A percentile compares a stretch with the other conserved stretches of the same genome.
Conservation (phyloP, 1,140 invertebrate genomes). For the Drosophila orosa region DNA sequence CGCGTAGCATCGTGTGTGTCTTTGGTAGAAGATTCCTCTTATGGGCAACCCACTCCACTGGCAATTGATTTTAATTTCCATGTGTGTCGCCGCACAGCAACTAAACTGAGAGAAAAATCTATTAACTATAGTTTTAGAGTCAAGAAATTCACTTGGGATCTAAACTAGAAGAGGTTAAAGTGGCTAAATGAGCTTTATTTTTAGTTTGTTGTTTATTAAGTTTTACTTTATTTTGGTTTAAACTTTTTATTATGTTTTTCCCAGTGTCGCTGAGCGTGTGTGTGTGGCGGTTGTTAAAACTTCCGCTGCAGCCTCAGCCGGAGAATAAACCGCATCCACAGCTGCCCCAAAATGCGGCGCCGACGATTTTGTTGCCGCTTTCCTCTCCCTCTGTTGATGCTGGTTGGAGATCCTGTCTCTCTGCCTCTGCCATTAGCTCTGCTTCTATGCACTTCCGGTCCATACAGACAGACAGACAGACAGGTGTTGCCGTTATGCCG, state of each 20-base stretch:
- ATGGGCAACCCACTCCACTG: constrained; percentile 29
- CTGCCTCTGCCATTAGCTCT: constrained; percentile 45
- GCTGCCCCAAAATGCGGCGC: constrained; percentile 65
- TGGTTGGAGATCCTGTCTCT: constrained; percentile 20
- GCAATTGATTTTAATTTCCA: constrained; percentile 54
- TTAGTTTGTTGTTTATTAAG: too few relatives aligned
- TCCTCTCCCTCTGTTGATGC: background rate
- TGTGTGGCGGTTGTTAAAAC: constrained; percentile 62
- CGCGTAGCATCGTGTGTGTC: constrained; percentile 38
- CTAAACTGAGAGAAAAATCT: background rate
- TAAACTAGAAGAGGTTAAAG: too few relatives aligned
- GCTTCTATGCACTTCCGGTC: constrained; percentile 61
- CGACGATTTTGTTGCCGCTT: constrained; percentile 11
- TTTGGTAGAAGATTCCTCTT: constrained; percentile 27
- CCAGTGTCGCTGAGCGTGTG: constrained; percentile 13
- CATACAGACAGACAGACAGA: constrained; percentile 41
- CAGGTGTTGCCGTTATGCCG: constrained; percentile 68
- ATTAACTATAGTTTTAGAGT: accelerated
- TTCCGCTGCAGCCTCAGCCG: constrained; percentile 64
- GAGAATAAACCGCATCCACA: constrained; percentile 59
- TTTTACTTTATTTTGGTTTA: background rate
- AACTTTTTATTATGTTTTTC: background rate
- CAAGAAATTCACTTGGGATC: background rate
- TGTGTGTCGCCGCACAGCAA: constrained; percentile 21
- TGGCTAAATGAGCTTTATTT: background rate